Evolutionary conservation across 2,113 vertebrate species (phyloP).

Genomic region (Antigone vipio): DNA sequence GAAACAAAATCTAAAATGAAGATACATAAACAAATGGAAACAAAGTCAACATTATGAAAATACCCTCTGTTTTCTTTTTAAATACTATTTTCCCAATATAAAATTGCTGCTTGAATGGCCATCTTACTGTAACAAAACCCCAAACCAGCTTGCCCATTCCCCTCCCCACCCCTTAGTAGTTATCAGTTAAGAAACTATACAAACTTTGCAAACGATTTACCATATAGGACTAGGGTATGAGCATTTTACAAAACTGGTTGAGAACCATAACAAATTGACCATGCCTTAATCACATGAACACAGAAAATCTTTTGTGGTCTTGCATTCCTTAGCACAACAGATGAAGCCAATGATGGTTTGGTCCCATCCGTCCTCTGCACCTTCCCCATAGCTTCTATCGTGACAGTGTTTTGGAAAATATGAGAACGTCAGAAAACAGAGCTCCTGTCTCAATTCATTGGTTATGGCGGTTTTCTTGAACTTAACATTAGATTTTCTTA

Average conservation of each 20-base stretch:
- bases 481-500: not conserved
- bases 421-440: not conserved
- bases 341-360: not conserved
- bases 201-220: not conserved
- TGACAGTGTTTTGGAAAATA: not conserved
- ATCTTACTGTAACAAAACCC: not conserved
- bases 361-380: not conserved
- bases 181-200: not conserved
- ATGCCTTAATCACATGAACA: not conserved
- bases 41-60: not conserved
- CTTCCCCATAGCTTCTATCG: not conserved
- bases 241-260: not conserved
- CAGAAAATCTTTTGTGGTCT: not conserved
- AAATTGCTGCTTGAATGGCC: not conserved
- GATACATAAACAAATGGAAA: not conserved
- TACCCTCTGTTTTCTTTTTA: not conserved
- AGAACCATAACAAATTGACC: not conserved
- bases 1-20: not conserved
- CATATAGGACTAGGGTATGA: not conserved
- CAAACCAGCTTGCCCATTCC: not conserved
- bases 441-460: not conserved
- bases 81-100: not conserved
- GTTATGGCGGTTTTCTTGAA: rapidly evolving
- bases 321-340: not conserved
- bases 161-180: not conserved